These are phyloP conservation scores for Hemiscyllium ocellatum DNA, from an alignment of 2,113 vertebrate genomes.

Conservation along the genomic window DNA sequence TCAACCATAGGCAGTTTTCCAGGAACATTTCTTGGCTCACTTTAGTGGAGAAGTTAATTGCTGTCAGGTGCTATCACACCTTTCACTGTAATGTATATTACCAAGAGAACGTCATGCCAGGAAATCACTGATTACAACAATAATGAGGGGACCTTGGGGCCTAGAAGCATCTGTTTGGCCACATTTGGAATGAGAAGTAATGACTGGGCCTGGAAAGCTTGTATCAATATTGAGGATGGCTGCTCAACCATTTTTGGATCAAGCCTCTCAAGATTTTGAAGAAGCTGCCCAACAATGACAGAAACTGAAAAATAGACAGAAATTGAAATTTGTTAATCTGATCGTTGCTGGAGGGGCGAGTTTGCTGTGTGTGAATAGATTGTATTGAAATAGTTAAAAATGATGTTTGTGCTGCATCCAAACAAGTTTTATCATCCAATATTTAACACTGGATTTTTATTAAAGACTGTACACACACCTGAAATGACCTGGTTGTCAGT, in stretches of 20 bases:
- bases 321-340: neutral
- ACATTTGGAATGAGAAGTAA: neutral
- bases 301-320: neutral
- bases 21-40: slow-evolving; percentile 11
- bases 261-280: neutral
- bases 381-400: neutral
- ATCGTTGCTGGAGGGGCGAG: neutral
- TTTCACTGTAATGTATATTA: neutral
- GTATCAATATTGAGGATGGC: neutral
- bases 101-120: neutral
- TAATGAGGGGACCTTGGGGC: neutral
- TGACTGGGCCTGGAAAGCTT: neutral
- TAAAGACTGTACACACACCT: neutral
- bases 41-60: slow-evolving; percentile 19
- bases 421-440: neutral
- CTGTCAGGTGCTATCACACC: slow-evolving; percentile 21
- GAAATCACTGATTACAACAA: neutral
- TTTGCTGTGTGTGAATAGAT: neutral
- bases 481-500: neutral
- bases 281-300: neutral
- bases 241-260: neutral
- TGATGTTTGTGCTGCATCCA: neutral
- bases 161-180: neutral
- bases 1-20: neutral
- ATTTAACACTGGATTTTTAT: neutral